These are phyloP conservation scores for Cottoperca gobio DNA, from an alignment of 2,797 vertebrate genomes.

Conservation along the genomic window DNA sequence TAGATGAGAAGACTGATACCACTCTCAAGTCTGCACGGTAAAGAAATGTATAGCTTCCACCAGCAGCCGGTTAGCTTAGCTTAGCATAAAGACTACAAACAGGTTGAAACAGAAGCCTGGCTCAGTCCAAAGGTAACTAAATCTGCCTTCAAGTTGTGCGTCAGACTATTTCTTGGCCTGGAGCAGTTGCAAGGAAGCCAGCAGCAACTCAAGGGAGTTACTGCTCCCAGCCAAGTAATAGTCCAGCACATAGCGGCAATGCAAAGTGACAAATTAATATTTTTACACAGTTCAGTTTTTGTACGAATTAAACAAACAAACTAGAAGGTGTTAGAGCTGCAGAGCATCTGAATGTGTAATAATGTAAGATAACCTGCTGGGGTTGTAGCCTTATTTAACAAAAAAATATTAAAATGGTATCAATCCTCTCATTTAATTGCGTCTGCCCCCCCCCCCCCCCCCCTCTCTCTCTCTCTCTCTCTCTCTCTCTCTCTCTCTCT, in stretches of 20 bases:
- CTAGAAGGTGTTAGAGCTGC: background rate
- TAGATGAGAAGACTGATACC: no score
- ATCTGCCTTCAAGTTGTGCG: background rate
- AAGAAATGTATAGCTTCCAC: background rate
- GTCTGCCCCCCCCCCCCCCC: background rate
- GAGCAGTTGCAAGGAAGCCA: slow-evolving; percentile 2
- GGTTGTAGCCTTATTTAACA: background rate
- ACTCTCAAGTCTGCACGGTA: background rate
- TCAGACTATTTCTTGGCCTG: background rate
- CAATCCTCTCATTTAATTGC: background rate
- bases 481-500: no score
- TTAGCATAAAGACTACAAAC: slow-evolving; percentile 12
- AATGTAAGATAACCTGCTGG: background rate
- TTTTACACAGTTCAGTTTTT: background rate
- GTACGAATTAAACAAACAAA: background rate
- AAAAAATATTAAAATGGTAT: background rate
- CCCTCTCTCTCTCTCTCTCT: no score
- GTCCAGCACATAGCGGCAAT: background rate
- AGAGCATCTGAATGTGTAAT: background rate
- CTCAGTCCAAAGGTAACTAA: background rate
- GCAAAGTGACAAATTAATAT: background rate
- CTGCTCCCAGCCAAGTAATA: background rate
- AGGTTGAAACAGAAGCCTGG: background rate
- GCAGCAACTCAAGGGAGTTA: background rate
- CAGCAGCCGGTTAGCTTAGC: background rate